Conservation (phyloP, 2,113 vertebrate species). For the Tylochromis polylepis region DNA sequence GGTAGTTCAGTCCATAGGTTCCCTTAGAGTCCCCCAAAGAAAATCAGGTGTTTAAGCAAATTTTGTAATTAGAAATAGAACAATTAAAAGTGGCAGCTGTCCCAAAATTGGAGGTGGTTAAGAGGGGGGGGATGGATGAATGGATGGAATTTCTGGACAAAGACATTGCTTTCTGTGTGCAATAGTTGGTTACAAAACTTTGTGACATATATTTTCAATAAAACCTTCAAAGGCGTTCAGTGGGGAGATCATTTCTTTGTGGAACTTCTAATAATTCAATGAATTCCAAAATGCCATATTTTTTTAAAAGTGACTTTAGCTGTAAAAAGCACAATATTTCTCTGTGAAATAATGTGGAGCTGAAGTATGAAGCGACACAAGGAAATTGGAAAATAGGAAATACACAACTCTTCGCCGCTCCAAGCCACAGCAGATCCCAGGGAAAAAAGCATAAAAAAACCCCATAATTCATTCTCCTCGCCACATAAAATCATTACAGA, state of each 20-base stretch:
- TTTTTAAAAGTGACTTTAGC: not conserved
- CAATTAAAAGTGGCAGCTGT: not conserved
- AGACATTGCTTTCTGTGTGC: not conserved
- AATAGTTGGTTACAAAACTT: not conserved
- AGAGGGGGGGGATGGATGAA: not conserved
- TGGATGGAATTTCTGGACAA: not conserved
- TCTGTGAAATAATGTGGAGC: not conserved
- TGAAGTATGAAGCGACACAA: not conserved
- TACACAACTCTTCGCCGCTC: not conserved
- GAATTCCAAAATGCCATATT: not conserved
- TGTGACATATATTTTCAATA: not conserved
- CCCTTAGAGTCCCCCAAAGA: not conserved
- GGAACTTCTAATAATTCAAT: not conserved
- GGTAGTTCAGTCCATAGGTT: not conserved
- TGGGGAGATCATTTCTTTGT: not conserved
- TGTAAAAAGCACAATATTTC: not conserved
- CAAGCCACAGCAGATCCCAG: not conserved
- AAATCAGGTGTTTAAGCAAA: not conserved
- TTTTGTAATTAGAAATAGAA: not conserved
- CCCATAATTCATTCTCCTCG: not conserved
- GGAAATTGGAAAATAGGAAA: not conserved
- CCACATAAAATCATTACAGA: slow-evolving; percentile 16
- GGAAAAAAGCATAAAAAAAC: not conserved
- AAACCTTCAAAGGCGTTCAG: not conserved
- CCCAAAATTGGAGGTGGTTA: not conserved